Conservation (phyloP, 2,888 invertebrate species). For the Subacronicta megacephala region DNA sequence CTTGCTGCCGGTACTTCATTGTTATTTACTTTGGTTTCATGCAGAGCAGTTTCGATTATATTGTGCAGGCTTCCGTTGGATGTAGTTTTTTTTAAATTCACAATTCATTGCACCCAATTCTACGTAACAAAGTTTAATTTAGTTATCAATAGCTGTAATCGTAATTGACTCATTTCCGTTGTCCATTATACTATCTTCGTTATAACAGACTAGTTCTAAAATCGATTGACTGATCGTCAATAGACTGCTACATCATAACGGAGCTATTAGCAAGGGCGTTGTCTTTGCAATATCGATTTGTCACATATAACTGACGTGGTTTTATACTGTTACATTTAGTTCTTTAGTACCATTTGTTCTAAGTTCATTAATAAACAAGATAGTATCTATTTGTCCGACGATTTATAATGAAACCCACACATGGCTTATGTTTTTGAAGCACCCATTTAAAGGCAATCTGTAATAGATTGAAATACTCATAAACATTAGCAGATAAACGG, state of each 20-base stretch:
- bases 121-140: slow-evolving; percentile 50
- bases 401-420: slow-evolving; percentile 65
- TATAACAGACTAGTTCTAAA: slow-evolving; percentile 52
- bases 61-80: slow-evolving; percentile 73
- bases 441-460: slow-evolving; percentile 68
- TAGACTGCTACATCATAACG: slow-evolving; percentile 51
- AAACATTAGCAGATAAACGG: slow-evolving; percentile 74
- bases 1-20: slow-evolving; percentile 71
- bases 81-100: slow-evolving; percentile 55
- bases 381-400: slow-evolving; percentile 56
- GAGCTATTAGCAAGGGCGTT: slow-evolving; percentile 51
- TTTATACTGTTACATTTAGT: slow-evolving; percentile 40
- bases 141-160: slow-evolving; percentile 62
- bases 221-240: slow-evolving; percentile 52
- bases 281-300: slow-evolving; percentile 54
- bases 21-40: slow-evolving; percentile 65
- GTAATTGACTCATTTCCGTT: slow-evolving; percentile 69
- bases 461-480: slow-evolving; percentile 72
- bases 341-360: slow-evolving; percentile 26
- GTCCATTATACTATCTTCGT: slow-evolving; percentile 51
- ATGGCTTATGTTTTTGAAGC: slow-evolving; percentile 62
- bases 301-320: slow-evolving; percentile 31
- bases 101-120: slow-evolving; percentile 35
- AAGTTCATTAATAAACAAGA: slow-evolving; percentile 32
- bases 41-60: slow-evolving; percentile 70